Evolutionary conservation across 2,888 invertebrate species (phyloP), one percentile per base, ranked within the genome.

Genomic region (Clivina fossor): DNA sequence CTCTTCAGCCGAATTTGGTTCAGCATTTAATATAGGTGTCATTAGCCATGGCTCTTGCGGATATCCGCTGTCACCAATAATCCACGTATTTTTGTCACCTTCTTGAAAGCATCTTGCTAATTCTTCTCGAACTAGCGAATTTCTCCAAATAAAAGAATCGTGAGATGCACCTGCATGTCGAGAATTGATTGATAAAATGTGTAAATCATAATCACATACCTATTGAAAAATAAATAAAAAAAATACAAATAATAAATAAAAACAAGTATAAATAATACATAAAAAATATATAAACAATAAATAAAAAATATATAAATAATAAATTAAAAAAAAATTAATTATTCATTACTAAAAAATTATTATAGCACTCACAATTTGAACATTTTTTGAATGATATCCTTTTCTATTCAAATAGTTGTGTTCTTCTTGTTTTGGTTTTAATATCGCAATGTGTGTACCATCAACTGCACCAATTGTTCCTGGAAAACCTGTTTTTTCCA

Each of bases 21-120:
- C 49, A 3, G 63, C 44, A 57, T 61, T 51, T 4, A 51, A 5
- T 18, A 60, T 47, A 0, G 65, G 65, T 13, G 66, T 66, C 61
- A 65, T 62, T 5, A 65, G 35, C 65, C 65, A 65, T 0, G 65
- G 64, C 20, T 63, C 28, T 30, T 49, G 60, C 4, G 62, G 63
- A 44, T 66, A 66, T 0, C 65, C 65, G 28, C 62, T 62, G 54
- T 66, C 65, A 43, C 65, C 65, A 61, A 37, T 9, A 19, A 37
- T 13, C 24, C 38, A 40, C 8, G 24, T 26, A 26, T 16, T 37
- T 13, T 11, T 8, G 26, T 35, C 20, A 26, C 40, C 30, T 5
- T 24, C 9, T 40, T 40, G 15, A 15, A 26, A 11, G 22, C 16
- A n/a, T 18, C 19, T 24, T 48, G 8, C 32, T 30, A 41, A 19